Evolutionary conservation across 2,113 vertebrate genomes (phyloP).

Genomic region (Catharus bicknelli): DNA sequence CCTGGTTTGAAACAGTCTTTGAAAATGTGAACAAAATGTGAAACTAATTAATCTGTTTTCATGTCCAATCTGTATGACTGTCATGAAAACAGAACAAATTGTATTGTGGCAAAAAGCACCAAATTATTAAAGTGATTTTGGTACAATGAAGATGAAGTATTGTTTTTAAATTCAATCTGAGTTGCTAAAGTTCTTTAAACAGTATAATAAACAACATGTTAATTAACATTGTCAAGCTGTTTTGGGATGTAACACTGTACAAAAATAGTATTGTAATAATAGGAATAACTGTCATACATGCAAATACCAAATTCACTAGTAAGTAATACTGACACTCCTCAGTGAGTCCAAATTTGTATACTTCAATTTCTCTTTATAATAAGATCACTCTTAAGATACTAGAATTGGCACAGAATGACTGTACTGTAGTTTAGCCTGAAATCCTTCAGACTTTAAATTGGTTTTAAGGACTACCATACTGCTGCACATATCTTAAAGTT

Average conservation of each 20-base stretch:
- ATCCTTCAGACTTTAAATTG: not conserved
- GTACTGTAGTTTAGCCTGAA: not conserved
- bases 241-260: not conserved
- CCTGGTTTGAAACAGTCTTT: slow-evolving; percentile 27
- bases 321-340: not conserved
- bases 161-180: slow-evolving; percentile 17
- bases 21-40: slow-evolving; percentile 56
- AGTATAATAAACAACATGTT: not conserved
- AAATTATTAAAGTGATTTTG: slow-evolving; percentile 51
- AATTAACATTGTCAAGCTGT: slow-evolving; percentile 36
- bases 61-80: slow-evolving; percentile 47
- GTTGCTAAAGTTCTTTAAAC: slow-evolving; percentile 16
- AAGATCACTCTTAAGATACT: not conserved
- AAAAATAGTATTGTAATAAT: slow-evolving; percentile 6
- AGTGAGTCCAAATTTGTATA: not conserved
- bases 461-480: not conserved
- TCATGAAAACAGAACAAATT: slow-evolving; percentile 61
- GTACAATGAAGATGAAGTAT: slow-evolving; percentile 9
- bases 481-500: not conserved
- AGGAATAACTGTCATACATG: not conserved
- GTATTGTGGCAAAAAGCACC: slow-evolving; percentile 44
- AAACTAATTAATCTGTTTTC: slow-evolving; percentile 56
- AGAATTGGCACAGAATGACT: not conserved
- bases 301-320: not conserved
- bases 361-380: not conserved